Base-by-base conservation (phyloP, 2,797 vertebrate genomes). In the Melanotaenia maccullochi region DNA sequence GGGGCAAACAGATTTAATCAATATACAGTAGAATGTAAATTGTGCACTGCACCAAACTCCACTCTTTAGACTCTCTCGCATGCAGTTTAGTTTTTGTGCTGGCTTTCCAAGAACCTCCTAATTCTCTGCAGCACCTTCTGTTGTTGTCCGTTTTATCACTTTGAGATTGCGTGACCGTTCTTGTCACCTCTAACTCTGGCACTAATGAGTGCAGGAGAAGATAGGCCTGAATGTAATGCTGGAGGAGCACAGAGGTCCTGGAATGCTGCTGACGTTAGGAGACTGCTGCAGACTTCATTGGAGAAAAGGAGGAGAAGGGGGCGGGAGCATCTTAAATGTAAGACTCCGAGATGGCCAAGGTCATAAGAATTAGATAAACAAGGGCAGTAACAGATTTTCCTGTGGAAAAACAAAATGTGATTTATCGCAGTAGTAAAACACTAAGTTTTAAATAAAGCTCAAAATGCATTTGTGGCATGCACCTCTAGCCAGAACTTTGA, bases 11-110 rank as follows among this genome's bases (percentile, higher is more conserved):
- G 86, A 92, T 86, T 86, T 81, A 91, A 93, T 93, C 93, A 90
- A 93, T 93, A 92, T 85, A 90, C 90, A 90, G 89, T 89, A 86
- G 85, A 89, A 93, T 92, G 86, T 92, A 91, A 93, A 93, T 92
- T 91, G 87, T 92, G 90, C 92, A 92, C 85, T 94, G 93, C 93
- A 93, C 86, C 92, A 94, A 93, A 90, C 58, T 58, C 58, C 68
- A 74, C 76, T 86, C 76, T 87, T 82, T 85, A 85, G 74, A 82
- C 79, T 90, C 32, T 90, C 33, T 88, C 25, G 42, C 63, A 61
- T 80, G 70, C 75, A 78, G 64, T 84, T 72, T 71, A 77, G 76
- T 75, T 77, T 82, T 65, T 77, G 44, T 73, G 70, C 73, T 67
- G 64, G 70, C 56, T 75, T 81, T 70, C 80, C 72, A 54, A 79